Base-by-base conservation (phyloP, 2,888 invertebrate species). In the Trichacis sp. region DNA sequence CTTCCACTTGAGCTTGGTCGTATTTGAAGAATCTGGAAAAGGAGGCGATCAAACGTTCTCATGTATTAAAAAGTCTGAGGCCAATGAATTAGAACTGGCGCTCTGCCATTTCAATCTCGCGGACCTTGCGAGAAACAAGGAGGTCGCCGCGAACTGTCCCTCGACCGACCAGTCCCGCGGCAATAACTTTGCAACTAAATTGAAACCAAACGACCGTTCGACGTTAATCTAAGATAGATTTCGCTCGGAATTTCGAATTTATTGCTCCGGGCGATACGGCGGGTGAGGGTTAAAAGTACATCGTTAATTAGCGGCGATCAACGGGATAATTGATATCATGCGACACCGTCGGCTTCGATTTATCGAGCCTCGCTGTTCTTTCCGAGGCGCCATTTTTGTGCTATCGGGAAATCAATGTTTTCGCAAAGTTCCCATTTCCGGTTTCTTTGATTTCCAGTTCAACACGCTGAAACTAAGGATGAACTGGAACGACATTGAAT, bases 71-170 rank as follows among this genome's bases (percentile, higher is more conserved):
- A 33, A 77, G 75, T 74, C 74, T 74, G 73, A 8, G 75, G 74
- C 77, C 78, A 77, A 80, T 79, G 77, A 80, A 78, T 80, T 79
- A 77, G 77, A 73, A 79, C 78, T 80, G 80, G 81, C 81, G 77
- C 77, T 65, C 68, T 80, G 80, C 81, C 81, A 81, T 81, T 80
- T 80, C 80, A 79, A 81, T 80, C 77, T 79, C 76, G 75, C 70
- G 75, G 73, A 77, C 77, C 74, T 77, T 78, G 75, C 66, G 70
- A 70, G 75, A 74, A 77, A 77, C 74, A 77, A 73, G 74, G 71
- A 71, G 69, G 58, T 65, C 58, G 69, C 62, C 57, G 70, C 55
- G 67, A 42, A 60, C 47, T 55, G 63, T 67, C 57, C 73, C 62
- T 73, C 72, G 53, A 57, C 24, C 24, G n/a, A n/a, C 17, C 62